phyloP scores from a whole-genome alignment of 2,113 vertebrate genomes.

The Megatriorchis doriae region DNA sequence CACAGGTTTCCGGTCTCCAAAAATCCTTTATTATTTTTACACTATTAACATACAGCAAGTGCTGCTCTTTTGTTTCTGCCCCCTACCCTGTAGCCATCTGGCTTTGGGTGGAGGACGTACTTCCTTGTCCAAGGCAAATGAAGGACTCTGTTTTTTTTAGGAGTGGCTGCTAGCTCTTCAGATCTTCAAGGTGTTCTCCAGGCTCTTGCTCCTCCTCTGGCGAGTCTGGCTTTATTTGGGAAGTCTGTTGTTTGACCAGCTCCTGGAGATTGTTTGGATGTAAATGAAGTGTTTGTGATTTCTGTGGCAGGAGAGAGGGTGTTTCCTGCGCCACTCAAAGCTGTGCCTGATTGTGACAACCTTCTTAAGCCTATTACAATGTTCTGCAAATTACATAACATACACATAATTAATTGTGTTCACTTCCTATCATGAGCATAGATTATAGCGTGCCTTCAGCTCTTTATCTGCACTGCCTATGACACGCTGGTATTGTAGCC shows the following conservation, averaged over 20 bases:
- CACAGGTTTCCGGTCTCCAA: neutral
- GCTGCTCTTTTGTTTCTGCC: neutral
- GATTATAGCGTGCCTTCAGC: neutral
- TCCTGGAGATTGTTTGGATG: neutral
- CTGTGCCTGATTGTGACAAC: neutral
- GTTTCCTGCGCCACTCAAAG: neutral
- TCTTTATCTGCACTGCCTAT: accelerated
- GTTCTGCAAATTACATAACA: accelerated
- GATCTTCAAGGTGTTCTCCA: neutral
- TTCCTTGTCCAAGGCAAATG: neutral
- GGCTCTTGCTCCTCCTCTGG: neutral
- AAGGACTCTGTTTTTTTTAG: accelerated
- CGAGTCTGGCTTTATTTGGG: neutral
- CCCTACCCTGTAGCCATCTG: neutral
- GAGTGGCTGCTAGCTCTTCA: neutral
- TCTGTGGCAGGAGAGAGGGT: neutral
- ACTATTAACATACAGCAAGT: accelerated
- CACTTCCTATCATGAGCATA: accelerated
- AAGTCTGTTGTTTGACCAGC: neutral
- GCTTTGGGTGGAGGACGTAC: neutral
- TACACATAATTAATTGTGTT: neutral
- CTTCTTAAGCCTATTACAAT: neutral
- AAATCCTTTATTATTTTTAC: neutral
- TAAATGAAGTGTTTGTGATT: neutral
- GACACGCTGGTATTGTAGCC: accelerated